Conservation (phyloP, 2,113 vertebrate genomes). For the Elgaria multicarinata region DNA sequence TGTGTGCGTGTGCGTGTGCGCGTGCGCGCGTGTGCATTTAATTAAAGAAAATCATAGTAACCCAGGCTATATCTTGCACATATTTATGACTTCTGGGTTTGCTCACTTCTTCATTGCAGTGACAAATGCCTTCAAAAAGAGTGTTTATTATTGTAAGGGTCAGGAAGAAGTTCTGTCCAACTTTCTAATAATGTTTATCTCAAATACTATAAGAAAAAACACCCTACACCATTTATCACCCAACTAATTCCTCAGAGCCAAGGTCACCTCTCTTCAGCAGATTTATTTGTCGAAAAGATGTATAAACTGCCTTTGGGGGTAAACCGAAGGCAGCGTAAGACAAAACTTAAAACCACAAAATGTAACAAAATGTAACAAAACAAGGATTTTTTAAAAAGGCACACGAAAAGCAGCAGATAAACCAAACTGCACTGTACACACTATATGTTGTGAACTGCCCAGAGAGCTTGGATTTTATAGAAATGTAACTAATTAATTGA, state of each 20-base stretch:
- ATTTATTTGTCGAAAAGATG: neutral
- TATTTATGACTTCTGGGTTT: conserved; percentile 29
- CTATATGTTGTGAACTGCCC: too few relatives aligned
- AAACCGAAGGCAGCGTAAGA: neutral
- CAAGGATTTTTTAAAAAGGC: neutral
- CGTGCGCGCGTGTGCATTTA: neutral
- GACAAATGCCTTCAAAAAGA: conserved; percentile 34
- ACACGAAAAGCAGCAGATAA: neutral
- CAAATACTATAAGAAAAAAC: neutral
- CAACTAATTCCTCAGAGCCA: neutral
- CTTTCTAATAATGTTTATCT: conserved; percentile 16
- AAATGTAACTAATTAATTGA: too few relatives aligned
- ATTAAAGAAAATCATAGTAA: conserved; percentile 1
- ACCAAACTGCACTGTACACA: neutral
- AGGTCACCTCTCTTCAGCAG: neutral
- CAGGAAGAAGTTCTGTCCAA: conserved; percentile 17
- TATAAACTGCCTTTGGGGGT: neutral
- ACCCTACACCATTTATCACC: neutral
- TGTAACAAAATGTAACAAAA: neutral
- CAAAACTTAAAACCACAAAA: neutral
- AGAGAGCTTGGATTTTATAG: too few relatives aligned
- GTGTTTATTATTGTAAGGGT: conserved; percentile 42
- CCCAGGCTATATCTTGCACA: neutral
- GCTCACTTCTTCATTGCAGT: conserved; percentile 14
- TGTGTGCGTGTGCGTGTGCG: neutral